Percentiles rank a stretch among this genome's conserved stretches.
phyloP scores from a whole-genome alignment of 2,888 invertebrate genomes.

The Agrochola litura region DNA sequence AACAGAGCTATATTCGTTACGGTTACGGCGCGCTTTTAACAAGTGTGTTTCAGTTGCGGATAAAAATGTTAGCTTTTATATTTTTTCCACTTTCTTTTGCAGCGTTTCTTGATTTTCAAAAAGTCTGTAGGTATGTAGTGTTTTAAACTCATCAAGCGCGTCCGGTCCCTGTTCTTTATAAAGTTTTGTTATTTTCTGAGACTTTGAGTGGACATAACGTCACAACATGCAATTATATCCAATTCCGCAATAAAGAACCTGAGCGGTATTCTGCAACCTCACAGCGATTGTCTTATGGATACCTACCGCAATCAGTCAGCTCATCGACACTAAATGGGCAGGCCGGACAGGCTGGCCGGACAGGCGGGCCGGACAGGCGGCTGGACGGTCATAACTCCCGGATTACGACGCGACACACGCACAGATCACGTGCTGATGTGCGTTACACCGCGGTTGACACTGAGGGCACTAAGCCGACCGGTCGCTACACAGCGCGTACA shows the following conservation, averaged over 20 bases:
- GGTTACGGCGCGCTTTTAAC: constrained; percentile 30
- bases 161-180: not conserved
- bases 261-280: not conserved
- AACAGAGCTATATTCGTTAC: constrained; percentile 40
- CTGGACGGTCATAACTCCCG: not conserved
- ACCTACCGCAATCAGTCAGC: not conserved
- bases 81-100: not conserved
- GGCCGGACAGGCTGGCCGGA: no score
- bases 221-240: not conserved
- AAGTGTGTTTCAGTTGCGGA: constrained; percentile 35
- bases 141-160: not conserved
- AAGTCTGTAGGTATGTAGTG: no score
- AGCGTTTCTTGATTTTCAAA: constrained; percentile 18
- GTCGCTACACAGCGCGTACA: not conserved
- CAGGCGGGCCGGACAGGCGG: no score
- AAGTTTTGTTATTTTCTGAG: not conserved
- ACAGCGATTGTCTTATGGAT: not conserved
- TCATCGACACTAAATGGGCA: not conserved
- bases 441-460: not conserved
- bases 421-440: constrained; percentile 9
- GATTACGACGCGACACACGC: constrained; percentile 6
- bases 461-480: not conserved
- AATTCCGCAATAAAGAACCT: not conserved
- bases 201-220: not conserved
- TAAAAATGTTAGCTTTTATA: constrained; percentile 27